Evolutionary conservation across 2,888 invertebrate genomes (phyloP).

Genomic region (Leptopilina syphax): DNA sequence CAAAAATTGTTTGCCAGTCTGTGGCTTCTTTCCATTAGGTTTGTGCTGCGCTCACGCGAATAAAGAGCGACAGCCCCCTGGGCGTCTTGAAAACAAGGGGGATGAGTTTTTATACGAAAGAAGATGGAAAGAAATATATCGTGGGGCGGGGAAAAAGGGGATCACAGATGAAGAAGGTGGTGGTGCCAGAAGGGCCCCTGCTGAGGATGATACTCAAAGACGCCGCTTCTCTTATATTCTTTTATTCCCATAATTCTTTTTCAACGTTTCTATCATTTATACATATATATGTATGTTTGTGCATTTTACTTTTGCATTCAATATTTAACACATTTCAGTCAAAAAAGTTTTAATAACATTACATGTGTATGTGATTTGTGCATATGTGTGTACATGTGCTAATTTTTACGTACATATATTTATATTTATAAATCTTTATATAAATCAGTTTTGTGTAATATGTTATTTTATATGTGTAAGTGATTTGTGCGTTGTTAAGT

Average conservation of each 20-base stretch:
- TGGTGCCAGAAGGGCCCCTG: constrained; percentile 44
- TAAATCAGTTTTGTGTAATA: too few relatives aligned
- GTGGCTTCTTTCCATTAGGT: constrained; percentile 48
- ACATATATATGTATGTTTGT: too few relatives aligned
- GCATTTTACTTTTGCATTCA: too few relatives aligned
- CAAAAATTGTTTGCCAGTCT: constrained; percentile 22
- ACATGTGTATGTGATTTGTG: too few relatives aligned
- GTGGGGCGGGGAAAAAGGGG: constrained; percentile 10
- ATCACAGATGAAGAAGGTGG: constrained; percentile 35
- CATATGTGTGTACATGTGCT: too few relatives aligned
- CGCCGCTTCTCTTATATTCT: constrained; percentile 39
- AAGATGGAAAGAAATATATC: constrained; percentile 2
- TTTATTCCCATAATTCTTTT: constrained; percentile 24
- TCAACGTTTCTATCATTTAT: constrained; percentile 14
- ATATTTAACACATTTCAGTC: too few relatives aligned
- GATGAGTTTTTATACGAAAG: background rate
- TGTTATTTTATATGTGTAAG: too few relatives aligned
- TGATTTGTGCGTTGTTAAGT: too few relatives aligned
- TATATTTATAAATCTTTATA: too few relatives aligned
- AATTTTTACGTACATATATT: too few relatives aligned
- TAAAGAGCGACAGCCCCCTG: constrained; percentile 34
- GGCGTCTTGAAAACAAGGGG: background rate
- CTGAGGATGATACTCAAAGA: constrained; percentile 47
- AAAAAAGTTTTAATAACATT: too few relatives aligned
- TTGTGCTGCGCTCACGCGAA: constrained; percentile 15